Base-by-base conservation (phyloP, 2,113 vertebrate genomes). In the Antennarius striatus region DNA sequence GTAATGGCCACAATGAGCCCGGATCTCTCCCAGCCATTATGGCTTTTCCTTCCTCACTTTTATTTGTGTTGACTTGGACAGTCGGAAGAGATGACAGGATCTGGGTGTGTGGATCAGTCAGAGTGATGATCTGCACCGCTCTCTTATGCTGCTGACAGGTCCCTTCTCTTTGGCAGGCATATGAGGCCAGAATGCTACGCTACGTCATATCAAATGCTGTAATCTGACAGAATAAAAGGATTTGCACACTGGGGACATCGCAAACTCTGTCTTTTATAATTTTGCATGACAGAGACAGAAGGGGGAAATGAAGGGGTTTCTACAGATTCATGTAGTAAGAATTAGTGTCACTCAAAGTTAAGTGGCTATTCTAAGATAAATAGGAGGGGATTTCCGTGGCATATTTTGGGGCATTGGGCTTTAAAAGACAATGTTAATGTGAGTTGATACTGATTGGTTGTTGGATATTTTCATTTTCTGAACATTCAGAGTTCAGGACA, bases 51-150 rank as follows among this genome's bases (percentile, higher is more conserved):
- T 95, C 92, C 93, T 93, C 94, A 85, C 94, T 96, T 96, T 98
- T 99, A 99, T 98, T 98, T 98, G 95, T 98, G 96, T 98, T 98
- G 97, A 98, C 97, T 98, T 92, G 95, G 95, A 93, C 93, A 93
- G 95, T 95, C 94, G 91, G 94, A 93, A 94, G 93, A 94, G 94
- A 95, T 98, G 97, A 98, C 96, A 97, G 96, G 91, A 93, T 88
- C 87, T 72, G 84, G 94, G 85, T 91, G 93, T 89, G 90, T 73
- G 94, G 94, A 96, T 98, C 95, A 95, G 95, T 94, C 95, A 94
- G 91, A 93, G 93, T 94, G 95, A 96, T 96, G 96, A 95, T 96
- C 94, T 91, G 94, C 92, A 89, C 92, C 91, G 91, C 93, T 92
- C 93, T 92, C 92, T 32, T 91, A 91, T 83, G 92, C 91, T 87